A percentile compares a stretch with the other conserved stretches of the same genome.
phyloP scores from a whole-genome alignment of 2,113 vertebrate genomes.

The Pomatostomus ruficeps region DNA sequence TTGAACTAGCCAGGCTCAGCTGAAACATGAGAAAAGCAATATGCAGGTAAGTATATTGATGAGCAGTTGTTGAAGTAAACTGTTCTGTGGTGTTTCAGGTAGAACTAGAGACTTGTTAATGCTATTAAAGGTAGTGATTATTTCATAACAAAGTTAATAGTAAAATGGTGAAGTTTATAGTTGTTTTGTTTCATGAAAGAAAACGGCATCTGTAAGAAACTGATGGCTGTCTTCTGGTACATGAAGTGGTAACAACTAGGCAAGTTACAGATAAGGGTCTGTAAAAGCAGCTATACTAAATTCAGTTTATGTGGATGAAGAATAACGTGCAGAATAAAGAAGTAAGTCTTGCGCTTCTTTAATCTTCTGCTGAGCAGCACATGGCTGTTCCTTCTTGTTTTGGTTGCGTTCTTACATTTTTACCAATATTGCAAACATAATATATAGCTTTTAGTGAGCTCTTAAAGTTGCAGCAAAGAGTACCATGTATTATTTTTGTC shows the following conservation, averaged over 20 bases:
- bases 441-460: neutral
- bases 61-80: neutral
- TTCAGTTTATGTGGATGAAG: neutral
- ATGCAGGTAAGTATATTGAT: neutral
- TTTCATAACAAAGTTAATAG: neutral
- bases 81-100: neutral
- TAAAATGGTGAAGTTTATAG: neutral
- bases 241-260: neutral
- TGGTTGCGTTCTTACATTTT: neutral
- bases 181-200: neutral
- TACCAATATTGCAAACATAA: neutral
- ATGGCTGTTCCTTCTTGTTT: neutral
- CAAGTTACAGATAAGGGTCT: neutral
- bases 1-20: neutral
- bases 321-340: neutral
- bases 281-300: neutral
- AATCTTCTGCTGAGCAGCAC: neutral
- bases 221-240: neutral
- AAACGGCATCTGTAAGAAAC: neutral
- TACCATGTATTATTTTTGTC: neutral
- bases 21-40: neutral
- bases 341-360: neutral
- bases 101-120: neutral
- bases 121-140: neutral
- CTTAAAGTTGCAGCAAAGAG: neutral